Percentiles rank a stretch among this genome's conserved stretches.
Evolutionary conservation across 2,797 vertebrate species (phyloP).

Genomic region (Sorex maritimensis): DNA sequence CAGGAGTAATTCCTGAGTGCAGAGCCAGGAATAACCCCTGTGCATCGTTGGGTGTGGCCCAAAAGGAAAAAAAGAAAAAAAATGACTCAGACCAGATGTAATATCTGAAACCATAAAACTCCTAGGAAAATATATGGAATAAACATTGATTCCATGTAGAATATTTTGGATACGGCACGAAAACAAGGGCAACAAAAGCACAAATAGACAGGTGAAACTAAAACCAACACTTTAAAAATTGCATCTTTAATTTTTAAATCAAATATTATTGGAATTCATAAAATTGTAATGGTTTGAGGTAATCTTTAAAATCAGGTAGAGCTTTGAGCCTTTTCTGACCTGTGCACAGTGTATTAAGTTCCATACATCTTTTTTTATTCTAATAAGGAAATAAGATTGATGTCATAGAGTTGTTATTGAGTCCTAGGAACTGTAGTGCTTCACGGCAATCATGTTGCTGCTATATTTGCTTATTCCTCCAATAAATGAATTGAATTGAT

Average conservation of each 20-base stretch:
- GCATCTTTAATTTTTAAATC: neutral
- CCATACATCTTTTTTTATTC: neutral
- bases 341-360: slow-evolving; percentile 45
- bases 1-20: no score
- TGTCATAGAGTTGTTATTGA: slow-evolving; percentile 2
- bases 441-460: neutral
- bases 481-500: slow-evolving; percentile 23
- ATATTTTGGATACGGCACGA: no score
- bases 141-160: no score
- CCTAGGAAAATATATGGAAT: no score
- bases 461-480: neutral
- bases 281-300: neutral
- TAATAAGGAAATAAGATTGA: slow-evolving; percentile 6
- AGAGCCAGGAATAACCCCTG: no score
- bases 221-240: neutral
- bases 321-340: neutral
- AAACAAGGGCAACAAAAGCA: no score
- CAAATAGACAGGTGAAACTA: neutral
- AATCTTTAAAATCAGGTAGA: neutral
- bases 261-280: neutral
- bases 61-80: no score
- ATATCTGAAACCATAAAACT: no score
- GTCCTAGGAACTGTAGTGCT: slow-evolving; percentile 9
- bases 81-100: no score
- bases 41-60: no score